Evolutionary conservation across 2,113 vertebrate genomes (phyloP).

Genomic region (Hypanus sabinus): DNA sequence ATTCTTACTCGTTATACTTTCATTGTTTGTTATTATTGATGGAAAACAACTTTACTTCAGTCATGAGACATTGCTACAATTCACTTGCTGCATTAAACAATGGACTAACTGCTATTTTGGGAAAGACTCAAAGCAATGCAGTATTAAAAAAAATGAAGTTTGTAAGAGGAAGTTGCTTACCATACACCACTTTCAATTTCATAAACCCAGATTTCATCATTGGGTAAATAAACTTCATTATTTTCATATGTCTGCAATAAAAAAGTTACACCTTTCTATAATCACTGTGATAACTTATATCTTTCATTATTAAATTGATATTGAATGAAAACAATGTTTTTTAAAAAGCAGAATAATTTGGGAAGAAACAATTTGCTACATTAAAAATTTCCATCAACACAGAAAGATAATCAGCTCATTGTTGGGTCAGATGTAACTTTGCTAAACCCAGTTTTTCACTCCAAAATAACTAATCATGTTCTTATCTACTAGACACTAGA

Average conservation of each 20-base stretch:
- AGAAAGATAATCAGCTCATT: background rate
- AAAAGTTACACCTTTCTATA: slow-evolving; percentile 26
- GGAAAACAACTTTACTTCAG: background rate
- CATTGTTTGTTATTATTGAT: background rate
- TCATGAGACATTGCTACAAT: background rate
- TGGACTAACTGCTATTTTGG: background rate
- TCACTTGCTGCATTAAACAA: background rate
- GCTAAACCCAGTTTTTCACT: background rate
- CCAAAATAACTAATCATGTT: background rate
- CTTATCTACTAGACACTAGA: background rate
- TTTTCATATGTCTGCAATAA: slow-evolving; percentile 72
- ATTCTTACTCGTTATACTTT: background rate
- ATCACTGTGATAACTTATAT: background rate
- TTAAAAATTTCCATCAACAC: background rate
- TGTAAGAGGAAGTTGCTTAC: slow-evolving; percentile 53
- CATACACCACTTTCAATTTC: slow-evolving; percentile 78
- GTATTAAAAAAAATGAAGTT: slow-evolving; percentile 20
- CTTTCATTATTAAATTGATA: background rate
- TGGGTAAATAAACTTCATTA: slow-evolving; percentile 83
- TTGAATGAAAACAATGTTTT: background rate
- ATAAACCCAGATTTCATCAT: slow-evolving; percentile 86
- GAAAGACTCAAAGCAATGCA: background rate
- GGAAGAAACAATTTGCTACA: too few relatives aligned
- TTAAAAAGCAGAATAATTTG: background rate
- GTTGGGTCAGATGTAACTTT: background rate